These are phyloP conservation scores for Muscicapa comitata DNA, from an alignment of 2,797 vertebrate species.

Conservation along the genomic window DNA sequence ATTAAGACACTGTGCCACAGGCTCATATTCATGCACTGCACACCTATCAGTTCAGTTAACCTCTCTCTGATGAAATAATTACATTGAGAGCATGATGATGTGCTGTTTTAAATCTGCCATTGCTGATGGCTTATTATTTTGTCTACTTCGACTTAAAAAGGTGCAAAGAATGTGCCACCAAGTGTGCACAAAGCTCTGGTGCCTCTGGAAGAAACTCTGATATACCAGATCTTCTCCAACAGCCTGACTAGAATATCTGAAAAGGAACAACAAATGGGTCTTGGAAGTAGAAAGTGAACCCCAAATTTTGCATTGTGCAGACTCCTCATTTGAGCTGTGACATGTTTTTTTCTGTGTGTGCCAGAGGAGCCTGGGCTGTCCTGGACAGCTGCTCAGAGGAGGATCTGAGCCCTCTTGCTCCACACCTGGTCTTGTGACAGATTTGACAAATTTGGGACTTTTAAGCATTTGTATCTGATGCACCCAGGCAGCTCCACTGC, in stretches of 20 bases:
- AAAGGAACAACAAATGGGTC: not conserved
- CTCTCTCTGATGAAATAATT: conserved; percentile 35
- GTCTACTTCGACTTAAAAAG: not conserved
- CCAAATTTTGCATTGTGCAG: not conserved
- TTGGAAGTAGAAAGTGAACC: not conserved
- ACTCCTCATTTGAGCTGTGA: not conserved
- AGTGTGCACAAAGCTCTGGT: not conserved
- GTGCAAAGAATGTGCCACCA: not conserved
- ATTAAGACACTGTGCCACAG: not conserved
- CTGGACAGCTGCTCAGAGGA: not conserved
- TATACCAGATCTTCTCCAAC: not conserved
- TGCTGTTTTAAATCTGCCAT: not conserved
- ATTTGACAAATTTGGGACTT: not conserved
- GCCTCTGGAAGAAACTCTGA: not conserved
- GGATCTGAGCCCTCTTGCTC: not conserved
- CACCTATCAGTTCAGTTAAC: not conserved
- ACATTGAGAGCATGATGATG: not conserved
- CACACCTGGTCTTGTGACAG: not conserved
- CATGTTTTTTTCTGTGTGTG: not conserved
- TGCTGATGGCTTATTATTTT: not conserved
- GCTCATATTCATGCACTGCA: not conserved
- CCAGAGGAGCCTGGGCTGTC: not conserved
- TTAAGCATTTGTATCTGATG: not conserved
- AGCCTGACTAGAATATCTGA: not conserved
- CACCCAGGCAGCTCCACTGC: not conserved